Evolutionary conservation across 35 echinoderm and acorn worm genomes (phyloP).

Genomic region (Heliocidaris tuberculata): DNA sequence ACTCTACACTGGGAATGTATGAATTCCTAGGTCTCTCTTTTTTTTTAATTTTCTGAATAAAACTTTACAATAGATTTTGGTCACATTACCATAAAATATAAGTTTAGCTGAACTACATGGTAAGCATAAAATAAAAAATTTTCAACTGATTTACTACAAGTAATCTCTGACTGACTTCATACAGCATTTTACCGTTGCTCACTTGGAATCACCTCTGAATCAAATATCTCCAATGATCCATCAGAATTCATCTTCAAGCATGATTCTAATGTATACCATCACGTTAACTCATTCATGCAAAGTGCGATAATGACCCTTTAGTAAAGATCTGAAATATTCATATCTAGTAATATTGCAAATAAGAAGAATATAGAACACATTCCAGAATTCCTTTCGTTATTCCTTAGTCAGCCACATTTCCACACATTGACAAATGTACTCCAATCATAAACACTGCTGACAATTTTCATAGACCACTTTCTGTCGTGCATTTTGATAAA

Average conservation of each 20-base stretch:
- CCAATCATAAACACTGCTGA: not conserved
- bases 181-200: too few relatives aligned
- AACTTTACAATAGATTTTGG: not conserved
- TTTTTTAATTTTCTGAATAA: slow-evolving; percentile 6
- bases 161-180: not conserved
- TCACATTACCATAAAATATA: slow-evolving; percentile 13
- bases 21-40: not conserved
- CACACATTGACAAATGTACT: not conserved
- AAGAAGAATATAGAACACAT: not conserved
- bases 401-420: not conserved
- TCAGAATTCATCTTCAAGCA: not conserved
- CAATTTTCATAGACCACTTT: not conserved
- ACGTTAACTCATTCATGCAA: not conserved
- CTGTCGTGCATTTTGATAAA: not conserved
- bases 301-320: not conserved
- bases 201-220: not conserved
- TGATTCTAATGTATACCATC: not conserved
- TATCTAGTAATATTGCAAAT: not conserved
- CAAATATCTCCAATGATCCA: not conserved
- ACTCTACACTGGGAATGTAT: not conserved
- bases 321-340: not conserved
- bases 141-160: not conserved
- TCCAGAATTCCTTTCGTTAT: not conserved
- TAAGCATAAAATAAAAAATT: not conserved
- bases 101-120: not conserved